Conservation (phyloP, 2,888 invertebrate genomes). For the Xestia sexstrigata region DNA sequence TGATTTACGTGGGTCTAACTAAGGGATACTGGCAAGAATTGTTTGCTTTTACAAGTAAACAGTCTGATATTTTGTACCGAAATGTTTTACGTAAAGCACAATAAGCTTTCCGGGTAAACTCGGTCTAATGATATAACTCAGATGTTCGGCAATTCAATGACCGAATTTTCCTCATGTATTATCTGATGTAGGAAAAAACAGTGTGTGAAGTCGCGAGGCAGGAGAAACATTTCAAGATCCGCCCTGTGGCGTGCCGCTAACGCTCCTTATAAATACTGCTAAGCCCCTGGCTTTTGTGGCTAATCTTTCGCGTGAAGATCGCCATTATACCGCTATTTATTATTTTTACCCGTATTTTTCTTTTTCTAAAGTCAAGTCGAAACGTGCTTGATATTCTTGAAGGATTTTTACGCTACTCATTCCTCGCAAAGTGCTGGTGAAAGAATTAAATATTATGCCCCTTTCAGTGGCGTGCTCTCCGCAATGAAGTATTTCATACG, state of each 20-base stretch:
- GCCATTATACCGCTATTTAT: constrained; percentile 90
- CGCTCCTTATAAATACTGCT: constrained; percentile 90
- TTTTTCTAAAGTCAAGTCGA: constrained; percentile 85
- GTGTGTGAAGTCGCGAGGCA: constrained; percentile 66
- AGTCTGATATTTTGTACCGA: not conserved
- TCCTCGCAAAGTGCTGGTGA: constrained; percentile 76
- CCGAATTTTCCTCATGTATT: constrained; percentile 54
- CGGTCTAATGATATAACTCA: constrained; percentile 34
- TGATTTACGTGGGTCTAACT: constrained; percentile 31
- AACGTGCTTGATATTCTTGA: constrained; percentile 83
- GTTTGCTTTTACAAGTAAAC: not conserved
- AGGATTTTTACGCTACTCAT: constrained; percentile 77
- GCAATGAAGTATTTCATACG: constrained; percentile 83
- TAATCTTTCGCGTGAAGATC: constrained; percentile 90
- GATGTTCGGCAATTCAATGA: constrained; percentile 57
- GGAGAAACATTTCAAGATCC: constrained; percentile 73
- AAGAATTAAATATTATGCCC: constrained; percentile 85
- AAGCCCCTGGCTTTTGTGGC: constrained; percentile 89
- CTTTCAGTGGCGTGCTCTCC: constrained; percentile 81
- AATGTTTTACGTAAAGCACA: constrained; percentile 9
- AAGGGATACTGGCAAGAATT: constrained; percentile 4
- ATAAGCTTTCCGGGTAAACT: constrained; percentile 19
- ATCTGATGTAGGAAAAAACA: constrained; percentile 63
- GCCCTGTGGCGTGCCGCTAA: constrained; percentile 85
- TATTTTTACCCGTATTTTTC: constrained; percentile 86